These are phyloP conservation scores for Meteorus cinctellus DNA, from an alignment of 2,888 invertebrate species.

Conservation along the genomic window DNA sequence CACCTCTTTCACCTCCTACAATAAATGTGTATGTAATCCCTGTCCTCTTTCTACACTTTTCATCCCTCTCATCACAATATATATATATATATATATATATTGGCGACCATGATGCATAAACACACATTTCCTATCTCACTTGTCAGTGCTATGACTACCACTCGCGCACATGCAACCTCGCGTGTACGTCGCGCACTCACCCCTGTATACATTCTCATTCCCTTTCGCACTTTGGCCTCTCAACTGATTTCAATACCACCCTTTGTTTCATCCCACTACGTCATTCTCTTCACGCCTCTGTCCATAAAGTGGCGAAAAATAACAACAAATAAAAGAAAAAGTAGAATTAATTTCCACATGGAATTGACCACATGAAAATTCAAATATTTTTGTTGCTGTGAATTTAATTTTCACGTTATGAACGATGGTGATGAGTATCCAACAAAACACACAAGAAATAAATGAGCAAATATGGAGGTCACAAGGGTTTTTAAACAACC, in stretches of 20 bases:
- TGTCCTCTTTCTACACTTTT: conserved; percentile 5
- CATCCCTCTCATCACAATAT: background rate
- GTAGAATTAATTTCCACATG: too few species aligned
- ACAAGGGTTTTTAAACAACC: background rate
- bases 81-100: conserved; percentile 10
- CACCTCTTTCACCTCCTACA: background rate
- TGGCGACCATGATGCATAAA: conserved; percentile 4
- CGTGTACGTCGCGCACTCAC: conserved; percentile 16
- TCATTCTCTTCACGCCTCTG: conserved; percentile 16
- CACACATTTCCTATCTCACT: conserved; percentile 2
- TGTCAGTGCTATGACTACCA: conserved; percentile 19
- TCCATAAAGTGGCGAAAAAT: background rate
- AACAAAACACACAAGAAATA: background rate
- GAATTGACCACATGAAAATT: too few species aligned
- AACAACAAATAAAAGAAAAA: background rate
- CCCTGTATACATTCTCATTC: conserved; percentile 23
- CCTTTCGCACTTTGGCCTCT: conserved; percentile 52
- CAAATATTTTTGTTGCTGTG: too few species aligned
- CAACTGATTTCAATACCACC: conserved; percentile 70
- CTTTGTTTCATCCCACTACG: background rate
- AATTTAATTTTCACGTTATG: too few species aligned
- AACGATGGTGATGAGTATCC: background rate
- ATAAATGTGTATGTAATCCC: background rate
- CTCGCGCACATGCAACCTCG: conserved; percentile 12
- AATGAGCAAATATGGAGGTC: background rate